phyloP scores from a whole-genome alignment of 2,113 vertebrate genomes.

The Rattus rattus region DNA sequence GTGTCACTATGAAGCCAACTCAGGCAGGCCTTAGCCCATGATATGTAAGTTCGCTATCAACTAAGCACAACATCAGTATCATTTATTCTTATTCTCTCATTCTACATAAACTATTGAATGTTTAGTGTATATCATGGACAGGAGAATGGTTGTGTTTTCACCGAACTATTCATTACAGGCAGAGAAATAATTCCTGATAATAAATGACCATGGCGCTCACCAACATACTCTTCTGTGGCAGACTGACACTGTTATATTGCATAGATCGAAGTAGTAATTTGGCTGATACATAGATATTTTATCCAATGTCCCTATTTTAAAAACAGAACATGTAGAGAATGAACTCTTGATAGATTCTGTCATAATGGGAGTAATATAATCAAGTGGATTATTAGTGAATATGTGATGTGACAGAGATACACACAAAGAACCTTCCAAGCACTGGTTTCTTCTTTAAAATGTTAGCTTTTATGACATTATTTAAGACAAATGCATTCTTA shows the following conservation, averaged over 20 bases:
- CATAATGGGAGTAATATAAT: background rate
- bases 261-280: background rate
- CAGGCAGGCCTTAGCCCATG: background rate
- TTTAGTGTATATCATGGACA: background rate
- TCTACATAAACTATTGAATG: background rate
- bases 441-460: background rate
- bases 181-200: background rate
- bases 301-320: background rate
- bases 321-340: background rate
- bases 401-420: background rate
- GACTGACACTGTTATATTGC: background rate
- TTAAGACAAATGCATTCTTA: constrained; percentile 37
- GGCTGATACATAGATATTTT: background rate
- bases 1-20: background rate
- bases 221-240: background rate
- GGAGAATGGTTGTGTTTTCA: background rate
- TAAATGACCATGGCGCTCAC: background rate
- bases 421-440: background rate
- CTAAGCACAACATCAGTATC: background rate
- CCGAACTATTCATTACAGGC: background rate
- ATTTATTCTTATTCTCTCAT: background rate
- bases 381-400: background rate
- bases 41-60: background rate
- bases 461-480: background rate
- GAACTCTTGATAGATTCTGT: background rate